phyloP scores from a whole-genome alignment of 1,140 invertebrate genomes.

The Chrysomallon squamiferum region DNA sequence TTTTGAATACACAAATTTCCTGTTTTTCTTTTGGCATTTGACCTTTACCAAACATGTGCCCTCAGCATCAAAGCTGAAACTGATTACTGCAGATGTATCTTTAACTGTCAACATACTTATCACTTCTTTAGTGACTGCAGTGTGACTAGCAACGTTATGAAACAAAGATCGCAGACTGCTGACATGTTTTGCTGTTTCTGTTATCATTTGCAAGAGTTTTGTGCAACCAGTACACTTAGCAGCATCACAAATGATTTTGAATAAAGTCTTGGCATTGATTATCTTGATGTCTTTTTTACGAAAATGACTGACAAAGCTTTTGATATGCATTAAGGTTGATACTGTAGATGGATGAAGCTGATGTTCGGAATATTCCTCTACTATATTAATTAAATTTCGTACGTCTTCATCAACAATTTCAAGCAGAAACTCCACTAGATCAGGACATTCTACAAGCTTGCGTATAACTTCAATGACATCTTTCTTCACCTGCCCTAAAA shows the following conservation, averaged over 20 bases:
- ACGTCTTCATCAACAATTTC: constrained; percentile 15
- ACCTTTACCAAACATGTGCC: neutral
- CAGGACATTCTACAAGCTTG: constrained; percentile 8
- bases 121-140: constrained; percentile 22
- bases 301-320: constrained; percentile 11
- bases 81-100: neutral
- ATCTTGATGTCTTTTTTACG: neutral
- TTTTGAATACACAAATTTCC: neutral
- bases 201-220: constrained; percentile 18
- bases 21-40: constrained; percentile 2
- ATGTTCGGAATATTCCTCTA: constrained; percentile 29
- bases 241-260: constrained; percentile 3
- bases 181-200: constrained; percentile 14
- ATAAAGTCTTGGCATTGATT: neutral
- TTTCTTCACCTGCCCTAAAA: neutral
- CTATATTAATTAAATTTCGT: constrained; percentile 25
- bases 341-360: constrained; percentile 22
- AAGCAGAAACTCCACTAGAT: constrained; percentile 17
- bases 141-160: constrained; percentile 22
- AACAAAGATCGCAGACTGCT: constrained; percentile 22
- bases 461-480: constrained; percentile 7
- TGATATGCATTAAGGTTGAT: constrained; percentile 18
- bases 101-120: constrained; percentile 8
- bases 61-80: neutral
- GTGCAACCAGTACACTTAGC: neutral